Evolutionary conservation across 2,797 vertebrate species (phyloP), one percentile per base, ranked within the genome.

Genomic region (Lemur catta): DNA sequence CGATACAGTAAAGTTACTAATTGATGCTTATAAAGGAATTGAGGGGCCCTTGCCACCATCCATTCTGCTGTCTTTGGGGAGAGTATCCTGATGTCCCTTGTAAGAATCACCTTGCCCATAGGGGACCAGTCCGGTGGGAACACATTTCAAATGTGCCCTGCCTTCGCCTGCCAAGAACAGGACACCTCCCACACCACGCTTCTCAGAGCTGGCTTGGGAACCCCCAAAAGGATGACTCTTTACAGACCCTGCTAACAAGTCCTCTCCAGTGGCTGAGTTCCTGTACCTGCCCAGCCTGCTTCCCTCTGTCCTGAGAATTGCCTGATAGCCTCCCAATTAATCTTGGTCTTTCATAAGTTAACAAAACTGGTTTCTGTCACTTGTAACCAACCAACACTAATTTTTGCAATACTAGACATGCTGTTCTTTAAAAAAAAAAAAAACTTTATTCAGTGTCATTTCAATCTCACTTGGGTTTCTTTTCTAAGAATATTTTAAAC

Each of bases 1-100:
- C 0, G 2, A 35, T 7, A 0, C 2, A 35, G 3, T 52, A 11
- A 41, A 28, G 24, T 1, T 38, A 41, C 22, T 28, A 6, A 10
- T 0, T 28, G 9, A n/a, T 26, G 13, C 55, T 52, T 14, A 9
- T 4, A 18, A 76, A 61, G 57, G 63, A 24, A 17, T 7, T 38
- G 11, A 26, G 15, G 15, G 33, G 48, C 28, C 38, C 41, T 18
- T 4, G 59, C 30, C 38, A 10, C 15, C 61, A 6, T 6, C 8
- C 8, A 26, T 9, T 26, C 18, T 59, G 35, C 59, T 38, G 18
- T 75, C 50, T n/a, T 59, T 48, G 41, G 12, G 41, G 8, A 24
- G 2, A 67, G 22, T 0, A 65, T 4, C 13, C 59, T 35, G 28
- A 12, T 24, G 22, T 46, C 9, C 38, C 43, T 22, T 35, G 14